Evolutionary conservation across 1,140 invertebrate species (phyloP).

Genomic region (Zaprionus nigranus): DNA sequence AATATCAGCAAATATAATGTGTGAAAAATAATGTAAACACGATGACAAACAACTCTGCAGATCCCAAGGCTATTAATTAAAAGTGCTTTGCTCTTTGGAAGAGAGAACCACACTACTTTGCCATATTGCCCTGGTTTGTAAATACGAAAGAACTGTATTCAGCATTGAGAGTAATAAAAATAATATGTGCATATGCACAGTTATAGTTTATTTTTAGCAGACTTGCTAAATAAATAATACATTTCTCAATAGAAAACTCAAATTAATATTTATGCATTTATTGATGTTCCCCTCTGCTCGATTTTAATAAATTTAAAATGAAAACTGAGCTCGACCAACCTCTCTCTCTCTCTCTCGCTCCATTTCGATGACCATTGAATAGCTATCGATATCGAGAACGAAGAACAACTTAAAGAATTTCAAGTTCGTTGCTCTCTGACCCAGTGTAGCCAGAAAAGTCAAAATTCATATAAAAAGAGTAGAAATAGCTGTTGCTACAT

Average conservation of each 20-base stretch:
- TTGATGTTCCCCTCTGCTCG: neutral
- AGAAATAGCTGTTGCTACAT: too few species aligned
- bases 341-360: neutral
- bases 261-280: neutral
- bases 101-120: neutral
- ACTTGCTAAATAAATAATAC: neutral
- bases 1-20: neutral
- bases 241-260: neutral
- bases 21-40: neutral
- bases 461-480: neutral
- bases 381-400: neutral
- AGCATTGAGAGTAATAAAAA: neutral
- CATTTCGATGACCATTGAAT: neutral
- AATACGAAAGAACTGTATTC: neutral
- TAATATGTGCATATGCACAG: neutral
- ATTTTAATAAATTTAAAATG: neutral
- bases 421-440: too few species aligned
- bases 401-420: neutral
- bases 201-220: neutral
- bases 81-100: neutral
- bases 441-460: too few species aligned
- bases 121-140: neutral
- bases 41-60: neutral
- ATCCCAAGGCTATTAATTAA: slow-evolving; percentile 2
- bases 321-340: neutral